Percentiles rank a stretch among this genome's conserved stretches.
Evolutionary conservation across 2,113 vertebrate genomes (phyloP).

Genomic region (Symphodus melops): DNA sequence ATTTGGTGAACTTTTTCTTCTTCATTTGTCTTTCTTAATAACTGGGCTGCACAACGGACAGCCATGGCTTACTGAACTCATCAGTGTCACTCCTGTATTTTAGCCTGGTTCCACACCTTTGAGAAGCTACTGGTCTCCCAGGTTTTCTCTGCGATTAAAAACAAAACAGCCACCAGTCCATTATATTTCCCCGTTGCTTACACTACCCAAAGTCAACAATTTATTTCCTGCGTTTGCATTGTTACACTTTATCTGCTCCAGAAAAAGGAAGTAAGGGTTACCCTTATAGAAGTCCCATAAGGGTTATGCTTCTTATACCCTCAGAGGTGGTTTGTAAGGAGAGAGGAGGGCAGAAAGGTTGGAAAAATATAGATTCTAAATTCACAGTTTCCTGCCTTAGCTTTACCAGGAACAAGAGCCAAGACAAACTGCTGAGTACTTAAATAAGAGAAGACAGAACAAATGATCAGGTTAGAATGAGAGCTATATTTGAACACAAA

Average conservation of each 20-base stretch:
- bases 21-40: not conserved
- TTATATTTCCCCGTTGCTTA: not conserved
- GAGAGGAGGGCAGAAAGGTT: not conserved
- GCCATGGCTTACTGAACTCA: not conserved
- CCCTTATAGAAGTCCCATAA: no score
- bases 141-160: not conserved
- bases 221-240: not conserved
- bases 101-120: not conserved
- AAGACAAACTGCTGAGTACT: constrained; percentile 18
- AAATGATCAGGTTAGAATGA: no score
- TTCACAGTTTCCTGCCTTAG: not conserved
- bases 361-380: constrained; percentile 11
- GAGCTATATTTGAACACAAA: no score
- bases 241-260: not conserved
- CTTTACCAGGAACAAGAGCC: not conserved
- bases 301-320: no score
- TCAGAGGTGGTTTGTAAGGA: not conserved
- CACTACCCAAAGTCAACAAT: not conserved
- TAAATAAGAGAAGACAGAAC: not conserved
- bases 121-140: no score
- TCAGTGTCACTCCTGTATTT: not conserved
- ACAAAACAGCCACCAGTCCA: not conserved
- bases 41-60: not conserved
- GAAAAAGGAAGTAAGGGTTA: not conserved
- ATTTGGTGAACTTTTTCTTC: no score